These are phyloP conservation scores for Xenopus laevis DNA, from an alignment of 2,113 vertebrate genomes.

Conservation along the genomic window DNA sequence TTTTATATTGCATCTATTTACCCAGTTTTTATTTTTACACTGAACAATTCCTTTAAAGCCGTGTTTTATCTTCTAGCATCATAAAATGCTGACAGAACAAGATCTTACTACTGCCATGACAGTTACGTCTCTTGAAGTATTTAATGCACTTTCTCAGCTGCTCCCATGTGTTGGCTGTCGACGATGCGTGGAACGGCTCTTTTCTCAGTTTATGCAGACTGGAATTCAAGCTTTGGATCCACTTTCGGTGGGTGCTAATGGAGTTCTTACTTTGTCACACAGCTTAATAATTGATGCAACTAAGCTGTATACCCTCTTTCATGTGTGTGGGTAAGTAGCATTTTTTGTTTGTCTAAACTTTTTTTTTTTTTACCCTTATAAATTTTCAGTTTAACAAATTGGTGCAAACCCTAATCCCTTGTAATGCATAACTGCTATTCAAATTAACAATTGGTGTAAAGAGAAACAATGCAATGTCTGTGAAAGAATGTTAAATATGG, in stretches of 20 bases:
- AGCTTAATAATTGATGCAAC: conserved; percentile 85
- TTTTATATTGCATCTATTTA: too few species aligned
- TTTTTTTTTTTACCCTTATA: background rate
- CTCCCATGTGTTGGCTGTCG: conserved; percentile 94
- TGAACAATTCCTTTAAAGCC: too few species aligned
- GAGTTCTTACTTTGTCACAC: conserved; percentile 84
- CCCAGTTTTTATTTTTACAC: too few species aligned
- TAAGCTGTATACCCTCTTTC: conserved; percentile 91
- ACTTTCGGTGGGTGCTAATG: conserved; percentile 83
- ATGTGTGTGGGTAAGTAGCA: conserved; percentile 84
- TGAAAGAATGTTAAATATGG: too few species aligned
- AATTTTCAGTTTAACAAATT: too few species aligned
- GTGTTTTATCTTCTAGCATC: conserved; percentile 64
- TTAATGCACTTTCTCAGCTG: conserved; percentile 84
- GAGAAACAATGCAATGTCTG: too few species aligned
- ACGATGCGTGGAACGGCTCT: conserved; percentile 91
- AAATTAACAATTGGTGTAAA: too few species aligned
- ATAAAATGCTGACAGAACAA: conserved; percentile 87
- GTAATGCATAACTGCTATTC: too few species aligned
- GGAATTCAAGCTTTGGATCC: conserved; percentile 91
- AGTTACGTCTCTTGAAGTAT: conserved; percentile 88
- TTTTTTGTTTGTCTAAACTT: background rate
- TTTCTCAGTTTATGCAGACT: conserved; percentile 89
- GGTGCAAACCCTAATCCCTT: too few species aligned
- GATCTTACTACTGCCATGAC: conserved; percentile 86